These are phyloP conservation scores for Leptopilina boulardi DNA, from an alignment of 1,140 invertebrate genomes.

Conservation along the genomic window DNA sequence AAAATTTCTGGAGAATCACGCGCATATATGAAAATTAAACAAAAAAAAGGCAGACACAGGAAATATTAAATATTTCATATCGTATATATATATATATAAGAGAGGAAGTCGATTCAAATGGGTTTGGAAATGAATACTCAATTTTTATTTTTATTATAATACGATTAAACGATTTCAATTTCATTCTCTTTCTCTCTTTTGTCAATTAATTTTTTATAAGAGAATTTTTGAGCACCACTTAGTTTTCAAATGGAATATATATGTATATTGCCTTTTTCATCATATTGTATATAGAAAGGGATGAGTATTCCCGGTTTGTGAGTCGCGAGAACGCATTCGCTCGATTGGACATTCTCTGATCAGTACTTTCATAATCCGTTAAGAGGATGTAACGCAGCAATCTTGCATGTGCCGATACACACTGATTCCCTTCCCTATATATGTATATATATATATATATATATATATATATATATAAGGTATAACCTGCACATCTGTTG, in stretches of 20 bases:
- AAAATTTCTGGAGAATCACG: too few relatives aligned
- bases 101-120: too few relatives aligned
- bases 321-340: conserved; percentile 8
- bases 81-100: too few relatives aligned
- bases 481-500: conserved; percentile 8
- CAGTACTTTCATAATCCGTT: conserved; percentile 18
- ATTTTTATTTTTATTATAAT: neutral
- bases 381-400: conserved; percentile 27
- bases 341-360: conserved; percentile 22
- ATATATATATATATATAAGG: too few relatives aligned
- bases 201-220: neutral
- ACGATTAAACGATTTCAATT: neutral
- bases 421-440: too few relatives aligned
- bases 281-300: too few relatives aligned
- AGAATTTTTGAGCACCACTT: conserved; percentile 11
- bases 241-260: neutral
- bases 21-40: too few relatives aligned
- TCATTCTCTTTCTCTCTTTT: neutral
- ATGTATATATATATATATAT: too few relatives aligned
- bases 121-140: too few relatives aligned
- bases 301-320: neutral
- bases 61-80: too few relatives aligned
- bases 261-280: neutral
- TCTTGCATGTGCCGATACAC: conserved; percentile 23
- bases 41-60: too few relatives aligned